These are phyloP conservation scores for Mormyrops attenuatus DNA, from an alignment of 2,797 vertebrate genomes.

Conservation along the genomic window DNA sequence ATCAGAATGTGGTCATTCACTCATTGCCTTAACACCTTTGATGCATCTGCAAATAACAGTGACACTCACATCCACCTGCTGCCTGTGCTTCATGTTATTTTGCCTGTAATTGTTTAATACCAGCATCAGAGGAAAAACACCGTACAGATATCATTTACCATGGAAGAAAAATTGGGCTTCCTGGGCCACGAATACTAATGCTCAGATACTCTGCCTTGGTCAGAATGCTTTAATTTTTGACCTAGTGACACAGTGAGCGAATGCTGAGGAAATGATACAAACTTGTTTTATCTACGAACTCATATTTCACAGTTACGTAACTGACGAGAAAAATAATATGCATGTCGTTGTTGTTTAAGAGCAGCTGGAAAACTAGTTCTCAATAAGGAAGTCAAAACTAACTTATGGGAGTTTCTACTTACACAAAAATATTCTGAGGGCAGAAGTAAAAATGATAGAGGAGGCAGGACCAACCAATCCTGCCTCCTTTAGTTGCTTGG, in stretches of 20 bases:
- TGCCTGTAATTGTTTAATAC: not conserved
- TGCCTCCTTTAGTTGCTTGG: not conserved
- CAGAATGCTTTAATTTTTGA: not conserved
- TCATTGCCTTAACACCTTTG: not conserved
- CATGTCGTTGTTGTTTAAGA: not conserved
- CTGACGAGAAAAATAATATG: not conserved
- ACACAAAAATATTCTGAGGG: not conserved
- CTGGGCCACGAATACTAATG: not conserved
- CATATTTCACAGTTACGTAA: not conserved
- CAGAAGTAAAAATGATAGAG: not conserved
- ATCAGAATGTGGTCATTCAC: not conserved
- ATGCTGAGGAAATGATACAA: not conserved
- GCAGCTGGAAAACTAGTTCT: not conserved
- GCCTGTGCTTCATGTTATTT: not conserved
- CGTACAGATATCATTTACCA: not conserved
- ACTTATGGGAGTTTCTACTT: not conserved
- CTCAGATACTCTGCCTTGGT: not conserved
- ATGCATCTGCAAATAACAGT: not conserved
- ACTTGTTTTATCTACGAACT: not conserved
- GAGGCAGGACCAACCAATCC: not conserved
- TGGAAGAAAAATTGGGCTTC: not conserved
- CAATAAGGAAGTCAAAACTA: not conserved
- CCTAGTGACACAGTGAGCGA: not conserved
- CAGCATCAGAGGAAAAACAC: not conserved
- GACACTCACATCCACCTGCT: not conserved